A percentile compares a stretch with the other conserved stretches of the same genome.
Conservation (phyloP, 2,113 vertebrate species). For the Ancistrus triradiatus region DNA sequence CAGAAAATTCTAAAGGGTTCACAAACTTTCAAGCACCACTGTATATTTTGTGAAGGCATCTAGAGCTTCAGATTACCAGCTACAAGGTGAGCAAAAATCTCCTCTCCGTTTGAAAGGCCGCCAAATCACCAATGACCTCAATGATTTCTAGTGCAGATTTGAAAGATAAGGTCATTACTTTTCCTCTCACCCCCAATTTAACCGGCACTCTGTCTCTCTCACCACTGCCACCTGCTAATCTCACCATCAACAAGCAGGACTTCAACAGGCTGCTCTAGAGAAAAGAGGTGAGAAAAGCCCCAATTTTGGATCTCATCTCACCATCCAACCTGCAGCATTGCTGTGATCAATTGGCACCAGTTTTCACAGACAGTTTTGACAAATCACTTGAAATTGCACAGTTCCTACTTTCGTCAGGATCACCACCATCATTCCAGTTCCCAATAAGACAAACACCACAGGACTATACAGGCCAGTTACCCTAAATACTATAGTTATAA, state of each 20-base stretch:
- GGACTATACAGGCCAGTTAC: constrained; percentile 1
- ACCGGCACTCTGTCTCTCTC: background rate
- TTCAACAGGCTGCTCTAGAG: background rate
- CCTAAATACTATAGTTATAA: background rate
- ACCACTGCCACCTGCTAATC: background rate
- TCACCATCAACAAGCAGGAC: background rate
- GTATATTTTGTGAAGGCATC: too few species aligned
- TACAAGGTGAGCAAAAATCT: too few species aligned
- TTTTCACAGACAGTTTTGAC: background rate
- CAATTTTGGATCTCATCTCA: background rate
- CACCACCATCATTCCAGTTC: background rate
- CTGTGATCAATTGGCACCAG: background rate
- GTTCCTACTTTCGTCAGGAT: background rate
- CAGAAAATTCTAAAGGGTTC: too few species aligned
- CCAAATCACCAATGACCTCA: too few species aligned
- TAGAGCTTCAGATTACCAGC: too few species aligned
- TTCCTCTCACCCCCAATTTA: too few species aligned
- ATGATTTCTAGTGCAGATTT: too few species aligned
- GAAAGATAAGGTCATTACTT: too few species aligned
- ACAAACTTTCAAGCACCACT: too few species aligned
- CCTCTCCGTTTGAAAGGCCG: too few species aligned
- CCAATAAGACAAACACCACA: too few species aligned
- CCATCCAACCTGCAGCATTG: background rate
- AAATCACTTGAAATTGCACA: background rate
- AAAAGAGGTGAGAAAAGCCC: background rate